phyloP scores from a whole-genome alignment of 2,113 vertebrate species.

The Dicaeum eximium region DNA sequence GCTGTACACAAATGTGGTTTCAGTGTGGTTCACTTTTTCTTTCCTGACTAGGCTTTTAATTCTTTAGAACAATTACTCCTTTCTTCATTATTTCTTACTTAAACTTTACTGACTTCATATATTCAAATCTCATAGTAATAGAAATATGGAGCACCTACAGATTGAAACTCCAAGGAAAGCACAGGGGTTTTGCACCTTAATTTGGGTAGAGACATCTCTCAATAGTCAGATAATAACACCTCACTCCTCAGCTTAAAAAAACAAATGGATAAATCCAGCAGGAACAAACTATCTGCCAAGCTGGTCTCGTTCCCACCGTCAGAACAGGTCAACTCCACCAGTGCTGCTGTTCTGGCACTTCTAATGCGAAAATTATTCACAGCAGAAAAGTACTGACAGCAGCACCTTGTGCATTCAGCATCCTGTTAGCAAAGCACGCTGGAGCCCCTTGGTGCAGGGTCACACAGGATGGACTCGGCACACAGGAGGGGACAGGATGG shows the following conservation, averaged over 20 bases:
- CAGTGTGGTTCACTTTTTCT: background rate
- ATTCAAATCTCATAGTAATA: background rate
- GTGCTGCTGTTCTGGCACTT: background rate
- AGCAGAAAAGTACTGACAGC: background rate
- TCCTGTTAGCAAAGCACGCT: background rate
- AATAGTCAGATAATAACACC: background rate
- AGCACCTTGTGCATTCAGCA: background rate
- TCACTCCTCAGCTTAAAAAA: background rate
- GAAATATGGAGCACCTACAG: background rate
- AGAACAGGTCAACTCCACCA: background rate
- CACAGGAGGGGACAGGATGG: accelerated
- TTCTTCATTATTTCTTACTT: background rate
- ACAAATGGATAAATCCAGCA: background rate
- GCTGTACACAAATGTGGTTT: background rate
- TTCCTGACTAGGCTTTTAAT: background rate
- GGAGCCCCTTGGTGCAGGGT: background rate
- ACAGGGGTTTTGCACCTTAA: background rate
- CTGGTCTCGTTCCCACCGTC: background rate
- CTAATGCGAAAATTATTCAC: background rate
- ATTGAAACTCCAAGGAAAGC: background rate
- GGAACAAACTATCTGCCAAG: background rate
- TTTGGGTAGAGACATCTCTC: background rate
- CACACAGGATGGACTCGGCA: accelerated
- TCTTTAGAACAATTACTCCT: background rate
- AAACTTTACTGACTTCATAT: background rate